Evolutionary conservation across 2,888 invertebrate species (phyloP).

Genomic region (Cerceris ruficornis): DNA sequence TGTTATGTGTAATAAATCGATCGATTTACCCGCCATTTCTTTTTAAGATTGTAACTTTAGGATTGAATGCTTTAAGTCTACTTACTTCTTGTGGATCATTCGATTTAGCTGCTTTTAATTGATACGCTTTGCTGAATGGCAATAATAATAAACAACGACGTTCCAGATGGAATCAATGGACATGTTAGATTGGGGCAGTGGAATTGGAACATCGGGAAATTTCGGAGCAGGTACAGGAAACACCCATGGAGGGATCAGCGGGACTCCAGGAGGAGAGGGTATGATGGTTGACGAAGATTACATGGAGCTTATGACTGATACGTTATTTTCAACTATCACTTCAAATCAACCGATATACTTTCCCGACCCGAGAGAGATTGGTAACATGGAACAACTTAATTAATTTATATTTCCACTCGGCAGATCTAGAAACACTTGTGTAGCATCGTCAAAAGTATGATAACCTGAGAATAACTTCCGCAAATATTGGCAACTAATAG

Average conservation of each 20-base stretch:
- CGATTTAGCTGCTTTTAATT: too few species aligned
- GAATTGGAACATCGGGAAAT: constrained; percentile 70
- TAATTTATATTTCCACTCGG: constrained; percentile 7
- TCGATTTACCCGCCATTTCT: too few species aligned
- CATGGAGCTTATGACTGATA: constrained; percentile 94
- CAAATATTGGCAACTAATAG: too few species aligned
- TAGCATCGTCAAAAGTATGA: neutral
- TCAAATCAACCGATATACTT: constrained; percentile 96
- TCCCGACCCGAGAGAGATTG: constrained; percentile 98
- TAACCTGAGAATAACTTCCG: too few species aligned
- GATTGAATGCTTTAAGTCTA: too few species aligned
- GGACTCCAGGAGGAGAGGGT: constrained; percentile 81
- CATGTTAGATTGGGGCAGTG: constrained; percentile 86
- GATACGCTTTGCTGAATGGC: too few species aligned
- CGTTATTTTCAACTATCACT: constrained; percentile 92
- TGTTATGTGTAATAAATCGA: too few species aligned
- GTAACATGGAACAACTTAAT: constrained; percentile 82
- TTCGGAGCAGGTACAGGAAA: constrained; percentile 71
- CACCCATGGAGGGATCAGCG: constrained; percentile 71
- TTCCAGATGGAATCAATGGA: constrained; percentile 88
- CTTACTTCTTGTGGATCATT: neutral
- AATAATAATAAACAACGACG: neutral
- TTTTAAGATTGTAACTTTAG: too few species aligned
- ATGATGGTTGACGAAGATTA: constrained; percentile 94
- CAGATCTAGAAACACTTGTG: neutral